Evolutionary conservation across 2,888 invertebrate genomes (phyloP), one percentile per base, ranked within the genome.

Genomic region (Drosophila nr. medialis): DNA sequence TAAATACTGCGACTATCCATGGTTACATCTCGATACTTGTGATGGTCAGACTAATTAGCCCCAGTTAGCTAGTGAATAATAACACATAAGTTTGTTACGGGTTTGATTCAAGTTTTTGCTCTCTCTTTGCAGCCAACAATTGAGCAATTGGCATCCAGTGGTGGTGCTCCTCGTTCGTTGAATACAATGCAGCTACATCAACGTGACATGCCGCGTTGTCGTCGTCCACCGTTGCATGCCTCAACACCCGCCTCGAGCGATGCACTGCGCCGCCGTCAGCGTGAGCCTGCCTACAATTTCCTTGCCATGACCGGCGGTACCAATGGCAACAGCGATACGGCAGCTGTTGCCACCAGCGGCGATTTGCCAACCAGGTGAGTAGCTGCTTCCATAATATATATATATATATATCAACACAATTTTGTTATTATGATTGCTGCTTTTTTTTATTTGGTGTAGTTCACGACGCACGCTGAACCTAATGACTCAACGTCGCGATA

Each of bases 401-500:
- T 4, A 10, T 10, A n/a, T 40, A 40, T 2, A 13, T 21, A 21
- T 13, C 15, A 45, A 45, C 45, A 24, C 45, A 24, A 24, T 15
- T 15, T 45, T 15, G 4, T 24, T 24, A 4, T 45, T 24, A 24
- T 45, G 13, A 45, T 24, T 45, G 4, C 11, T 11, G 4, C 13
- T 0, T 21, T 21, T 11, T 15, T 18, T 18, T 21, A 21, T 10
- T 24, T 11, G 29, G 18, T 10, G 15, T 53, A 93, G 93, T 69
- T 89, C 90, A 30, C 89, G 92, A 13, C 92, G 92, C 36, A 89
- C 83, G 50, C 73, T 92, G 60, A 92, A 92, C 76, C 90, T 89
- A 50, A 69, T 88, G 59, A 79, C 84, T 58, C 80, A 83, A 36
- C 74, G 80, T 11, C 62, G 70, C 36, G 58, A 75, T 59, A 53